Conservation (phyloP, 2,888 invertebrate species). For the Cryptocephalus primarius region DNA sequence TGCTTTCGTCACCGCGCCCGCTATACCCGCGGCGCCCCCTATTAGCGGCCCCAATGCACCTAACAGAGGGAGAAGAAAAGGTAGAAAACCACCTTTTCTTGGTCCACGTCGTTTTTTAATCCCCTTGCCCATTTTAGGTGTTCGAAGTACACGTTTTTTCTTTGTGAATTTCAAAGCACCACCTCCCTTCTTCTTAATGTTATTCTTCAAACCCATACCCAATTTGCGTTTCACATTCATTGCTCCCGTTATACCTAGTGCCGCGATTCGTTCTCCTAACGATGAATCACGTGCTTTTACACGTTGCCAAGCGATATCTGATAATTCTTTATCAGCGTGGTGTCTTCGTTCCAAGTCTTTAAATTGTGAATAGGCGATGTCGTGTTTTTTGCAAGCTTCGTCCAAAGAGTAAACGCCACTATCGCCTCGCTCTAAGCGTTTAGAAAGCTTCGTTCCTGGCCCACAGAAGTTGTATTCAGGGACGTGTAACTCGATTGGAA, state of each 20-base stretch:
- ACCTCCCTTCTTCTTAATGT: neutral
- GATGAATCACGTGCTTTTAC: conserved; percentile 16
- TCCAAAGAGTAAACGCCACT: conserved; percentile 2
- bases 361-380: neutral
- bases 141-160: neutral
- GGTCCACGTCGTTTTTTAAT: neutral
- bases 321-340: conserved; percentile 21
- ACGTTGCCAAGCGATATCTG: conserved; percentile 18
- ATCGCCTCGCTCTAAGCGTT: conserved; percentile 1
- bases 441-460: too few relatives aligned
- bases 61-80: conserved; percentile 26
- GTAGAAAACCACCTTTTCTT: conserved; percentile 15
- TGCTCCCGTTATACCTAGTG: conserved; percentile 14
- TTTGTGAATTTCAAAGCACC: conserved; percentile 6
- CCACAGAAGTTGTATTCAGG: too few relatives aligned
- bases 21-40: conserved; percentile 28
- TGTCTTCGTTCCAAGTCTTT: conserved; percentile 5
- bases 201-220: conserved; percentile 14
- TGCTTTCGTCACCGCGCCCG: conserved; percentile 26
- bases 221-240: conserved; percentile 23
- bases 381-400: conserved; percentile 1
- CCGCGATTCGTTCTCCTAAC: conserved; percentile 18
- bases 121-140: conserved; percentile 3
- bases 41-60: conserved; percentile 26
- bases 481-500: too few relatives aligned